Evolutionary conservation across 2,113 vertebrate genomes (phyloP).

Genomic region (Sisor rabdophorus): DNA sequence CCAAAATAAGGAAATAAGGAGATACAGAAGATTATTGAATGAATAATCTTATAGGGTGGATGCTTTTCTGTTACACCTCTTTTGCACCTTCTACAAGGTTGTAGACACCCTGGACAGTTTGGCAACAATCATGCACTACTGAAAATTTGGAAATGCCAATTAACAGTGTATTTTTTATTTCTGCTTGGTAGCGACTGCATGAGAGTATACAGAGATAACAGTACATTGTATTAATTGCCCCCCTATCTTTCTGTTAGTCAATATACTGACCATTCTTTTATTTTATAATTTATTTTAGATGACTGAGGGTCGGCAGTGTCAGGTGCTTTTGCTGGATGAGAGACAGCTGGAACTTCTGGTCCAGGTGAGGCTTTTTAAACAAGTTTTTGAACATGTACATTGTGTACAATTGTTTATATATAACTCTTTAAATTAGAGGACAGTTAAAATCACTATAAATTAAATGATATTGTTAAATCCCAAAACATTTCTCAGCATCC

Average conservation of each 20-base stretch:
- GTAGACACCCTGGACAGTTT: too few species aligned
- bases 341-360: constrained; percentile 94
- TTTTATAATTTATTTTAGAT: constrained; percentile 84
- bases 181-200: neutral
- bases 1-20: too few species aligned
- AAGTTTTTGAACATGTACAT: neutral
- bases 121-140: too few species aligned
- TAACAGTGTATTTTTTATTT: neutral
- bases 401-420: neutral
- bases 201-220: neutral
- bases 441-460: neutral
- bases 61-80: too few species aligned
- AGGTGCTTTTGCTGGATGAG: constrained; percentile 89
- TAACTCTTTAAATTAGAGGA: neutral
- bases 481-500: neutral
- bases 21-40: too few species aligned
- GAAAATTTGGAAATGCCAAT: too few species aligned
- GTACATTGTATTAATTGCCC: neutral
- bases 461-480: neutral
- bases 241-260: neutral
- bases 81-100: too few species aligned
- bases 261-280: neutral
- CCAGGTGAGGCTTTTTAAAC: constrained; percentile 73
- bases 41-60: too few species aligned
- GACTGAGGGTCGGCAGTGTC: constrained; percentile 91